Conservation (phyloP, 2,113 vertebrate species). For the Phyllostomus hastatus region DNA sequence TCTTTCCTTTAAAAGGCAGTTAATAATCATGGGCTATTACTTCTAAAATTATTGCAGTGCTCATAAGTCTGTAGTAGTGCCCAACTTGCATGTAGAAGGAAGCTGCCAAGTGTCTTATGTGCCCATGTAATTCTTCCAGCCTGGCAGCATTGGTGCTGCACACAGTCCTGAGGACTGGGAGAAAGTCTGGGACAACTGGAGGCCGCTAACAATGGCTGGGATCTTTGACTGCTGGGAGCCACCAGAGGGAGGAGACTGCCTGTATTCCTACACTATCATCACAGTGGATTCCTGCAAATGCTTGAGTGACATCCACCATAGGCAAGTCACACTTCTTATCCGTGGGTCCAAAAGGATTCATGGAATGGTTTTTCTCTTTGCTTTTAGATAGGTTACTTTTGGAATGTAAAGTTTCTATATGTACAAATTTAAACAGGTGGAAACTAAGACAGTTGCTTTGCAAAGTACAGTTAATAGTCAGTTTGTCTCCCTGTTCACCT, state of each 20-base stretch:
- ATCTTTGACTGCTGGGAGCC: conserved; percentile 96
- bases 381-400: not conserved
- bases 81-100: no score
- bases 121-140: conserved; percentile 44
- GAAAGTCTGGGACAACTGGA: conserved; percentile 86
- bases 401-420: not conserved
- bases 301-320: conserved; percentile 89
- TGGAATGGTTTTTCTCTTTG: not conserved
- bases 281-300: conserved; percentile 90
- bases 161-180: conserved; percentile 58
- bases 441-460: not conserved
- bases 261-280: conserved; percentile 94
- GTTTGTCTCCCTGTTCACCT: not conserved
- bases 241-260: conserved; percentile 84
- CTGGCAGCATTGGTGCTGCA: not conserved
- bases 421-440: not conserved
- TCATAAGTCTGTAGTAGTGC: not conserved
- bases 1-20: not conserved
- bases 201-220: conserved; percentile 94
- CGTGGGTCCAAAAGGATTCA: not conserved
- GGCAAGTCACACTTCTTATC: conserved; percentile 77
- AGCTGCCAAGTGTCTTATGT: not conserved
- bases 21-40: not conserved
- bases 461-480: not conserved
- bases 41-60: not conserved